Percentiles rank a stretch among this genome's conserved stretches.
These are phyloP conservation scores for Ganaspis brasiliensis DNA, from an alignment of 2,888 invertebrate genomes.

Conservation along the genomic window DNA sequence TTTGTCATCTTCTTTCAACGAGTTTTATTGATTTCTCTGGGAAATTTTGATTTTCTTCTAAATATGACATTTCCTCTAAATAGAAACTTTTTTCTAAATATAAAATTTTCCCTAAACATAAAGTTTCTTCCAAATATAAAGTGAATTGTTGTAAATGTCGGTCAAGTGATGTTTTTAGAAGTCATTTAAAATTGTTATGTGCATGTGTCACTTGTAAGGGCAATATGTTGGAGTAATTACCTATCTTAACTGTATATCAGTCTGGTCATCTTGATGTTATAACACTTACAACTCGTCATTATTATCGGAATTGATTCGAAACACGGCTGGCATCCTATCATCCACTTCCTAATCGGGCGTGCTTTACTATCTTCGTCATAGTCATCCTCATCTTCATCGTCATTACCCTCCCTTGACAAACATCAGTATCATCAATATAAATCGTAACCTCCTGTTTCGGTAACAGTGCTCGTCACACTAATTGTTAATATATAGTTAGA, in stretches of 20 bases:
- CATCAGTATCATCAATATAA: conserved; percentile 42
- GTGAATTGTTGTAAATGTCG: no score
- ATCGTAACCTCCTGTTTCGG: conserved; percentile 37
- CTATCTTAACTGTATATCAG: conserved; percentile 74
- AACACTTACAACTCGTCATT: conserved; percentile 75
- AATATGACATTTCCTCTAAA: no score
- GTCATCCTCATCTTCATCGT: conserved; percentile 53
- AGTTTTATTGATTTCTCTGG: no score
- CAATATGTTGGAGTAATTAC: conserved; percentile 60
- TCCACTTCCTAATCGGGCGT: conserved; percentile 12
- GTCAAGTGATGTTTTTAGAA: no score
- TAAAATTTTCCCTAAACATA: no score
- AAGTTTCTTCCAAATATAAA: no score
- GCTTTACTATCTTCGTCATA: conserved; percentile 47
- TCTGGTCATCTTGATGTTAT: conserved; percentile 69
- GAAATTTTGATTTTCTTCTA: no score
- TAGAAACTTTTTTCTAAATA: no score
- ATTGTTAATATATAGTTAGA: no score
- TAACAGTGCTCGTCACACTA: background rate
- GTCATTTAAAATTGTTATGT: no score
- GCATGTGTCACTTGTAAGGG: background rate
- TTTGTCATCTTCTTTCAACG: background rate
- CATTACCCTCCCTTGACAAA: conserved; percentile 38
- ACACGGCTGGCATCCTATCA: conserved; percentile 67
- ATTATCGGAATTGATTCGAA: conserved; percentile 75